A percentile compares a stretch with the other conserved stretches of the same genome.
phyloP scores from a whole-genome alignment of 2,888 invertebrate species.

The Napeogenes inachia region DNA sequence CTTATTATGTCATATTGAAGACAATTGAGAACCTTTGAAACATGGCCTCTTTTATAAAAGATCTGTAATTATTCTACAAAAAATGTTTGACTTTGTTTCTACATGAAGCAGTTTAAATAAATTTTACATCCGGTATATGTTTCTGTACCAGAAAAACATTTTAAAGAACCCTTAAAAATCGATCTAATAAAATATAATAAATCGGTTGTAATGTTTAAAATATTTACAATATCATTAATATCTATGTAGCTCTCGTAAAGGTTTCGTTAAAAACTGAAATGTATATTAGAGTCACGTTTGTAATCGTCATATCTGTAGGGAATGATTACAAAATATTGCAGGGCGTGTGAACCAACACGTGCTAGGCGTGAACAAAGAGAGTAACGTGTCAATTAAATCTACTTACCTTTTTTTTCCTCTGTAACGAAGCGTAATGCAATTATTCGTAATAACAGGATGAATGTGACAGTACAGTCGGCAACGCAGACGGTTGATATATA shows the following conservation, averaged over 20 bases:
- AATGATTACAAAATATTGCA: constrained; percentile 19
- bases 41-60: too few relatives aligned
- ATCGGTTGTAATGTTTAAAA: too few relatives aligned
- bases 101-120: too few relatives aligned
- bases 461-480: constrained; percentile 54
- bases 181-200: too few relatives aligned
- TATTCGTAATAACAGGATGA: constrained; percentile 76
- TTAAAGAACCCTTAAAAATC: too few relatives aligned
- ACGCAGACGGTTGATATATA: constrained; percentile 9
- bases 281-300: constrained; percentile 1
- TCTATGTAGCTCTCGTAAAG: background rate
- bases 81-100: too few relatives aligned
- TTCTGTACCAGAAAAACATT: too few relatives aligned
- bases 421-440: constrained; percentile 77
- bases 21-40: constrained; percentile 28
- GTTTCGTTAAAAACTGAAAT: background rate
- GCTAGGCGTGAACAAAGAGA: constrained; percentile 69
- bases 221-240: too few relatives aligned
- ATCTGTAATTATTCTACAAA: constrained; percentile 4
- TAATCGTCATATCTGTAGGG: constrained; percentile 9
- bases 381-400: constrained; percentile 71
- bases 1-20: constrained; percentile 43
- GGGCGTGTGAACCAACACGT: constrained; percentile 63
- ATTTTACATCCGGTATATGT: too few relatives aligned
- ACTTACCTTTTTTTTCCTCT: constrained; percentile 65